Conservation (phyloP, 2,113 vertebrate genomes). For the Glaucomys volans region DNA sequence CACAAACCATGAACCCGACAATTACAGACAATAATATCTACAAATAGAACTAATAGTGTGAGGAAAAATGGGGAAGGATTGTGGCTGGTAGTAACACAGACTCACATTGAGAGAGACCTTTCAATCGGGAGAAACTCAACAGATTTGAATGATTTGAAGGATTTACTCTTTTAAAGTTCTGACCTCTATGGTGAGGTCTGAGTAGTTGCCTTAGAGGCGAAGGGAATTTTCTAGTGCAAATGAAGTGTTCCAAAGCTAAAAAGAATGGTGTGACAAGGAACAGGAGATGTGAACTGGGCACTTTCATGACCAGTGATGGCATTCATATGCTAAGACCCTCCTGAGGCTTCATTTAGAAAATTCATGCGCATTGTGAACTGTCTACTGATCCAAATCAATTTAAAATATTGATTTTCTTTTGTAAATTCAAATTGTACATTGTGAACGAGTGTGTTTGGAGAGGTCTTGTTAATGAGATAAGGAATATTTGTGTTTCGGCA, state of each 20-base stretch:
- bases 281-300: not conserved
- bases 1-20: not conserved
- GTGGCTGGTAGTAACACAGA: not conserved
- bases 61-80: not conserved
- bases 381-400: not conserved
- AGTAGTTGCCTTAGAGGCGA: not conserved
- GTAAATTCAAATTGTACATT: not conserved
- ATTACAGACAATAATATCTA: not conserved
- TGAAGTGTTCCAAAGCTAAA: not conserved
- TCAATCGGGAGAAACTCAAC: not conserved
- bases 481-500: not conserved
- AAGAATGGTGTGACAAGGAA: not conserved
- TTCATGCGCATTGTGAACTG: not conserved
- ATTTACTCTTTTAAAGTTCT: not conserved
- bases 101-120: not conserved
- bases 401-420: not conserved
- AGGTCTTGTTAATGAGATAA: not conserved
- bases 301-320: not conserved
- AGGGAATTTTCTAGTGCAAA: not conserved
- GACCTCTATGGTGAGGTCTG: accelerated
- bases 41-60: not conserved
- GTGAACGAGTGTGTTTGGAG: not conserved
- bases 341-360: not conserved
- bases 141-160: not conserved
- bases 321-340: not conserved